Evolutionary conservation across 35 echinoderm and acorn worm species (phyloP), one percentile per base, ranked within the genome.

Genomic region (Ophioderma brevispina): DNA sequence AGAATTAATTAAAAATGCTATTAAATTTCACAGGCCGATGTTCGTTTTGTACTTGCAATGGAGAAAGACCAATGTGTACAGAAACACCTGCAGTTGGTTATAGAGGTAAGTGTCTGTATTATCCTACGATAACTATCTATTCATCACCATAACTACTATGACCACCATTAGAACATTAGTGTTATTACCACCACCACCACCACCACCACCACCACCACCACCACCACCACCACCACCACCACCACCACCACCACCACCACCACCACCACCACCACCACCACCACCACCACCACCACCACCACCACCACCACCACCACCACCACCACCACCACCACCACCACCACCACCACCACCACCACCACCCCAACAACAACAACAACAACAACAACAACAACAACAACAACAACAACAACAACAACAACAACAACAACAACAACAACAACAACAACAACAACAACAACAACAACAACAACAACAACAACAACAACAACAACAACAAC

Each of bases 161-260:
- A n/a, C n/a, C n/a, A n/a, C n/a, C n/a, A 59, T 59, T n/a, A 15
- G 55, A 59, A 59, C 55, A 59, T 59, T 15, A 59, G 55, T 59
- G 55, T 59, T 59, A 59, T 59, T 13, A 59, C 55, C n/a, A 59
- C 55, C n/a, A 59, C 55, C n/a, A 59, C 55, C n/a, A 59, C 55
- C n/a, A 59, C 55, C n/a, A 59, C 55, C n/a, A 59, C 55, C n/a
- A 59, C 55, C n/a, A 59, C 55, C n/a, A 59, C 55, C n/a, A 59
- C 55, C n/a, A 59, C 55, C n/a, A 59, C 55, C n/a, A 59, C 55
- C n/a, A 59, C 55, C n/a, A 59, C 55, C n/a, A 59, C 55, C n/a
- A 59, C 55, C n/a, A 59, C 55, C n/a, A 59, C 55, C n/a, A 59
- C 55, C n/a, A 59, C n/a, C n/a, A 59, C 55, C n/a, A 59, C 55